Base-by-base conservation (phyloP, 2,113 vertebrate genomes). In the Rhombomys opimus region DNA sequence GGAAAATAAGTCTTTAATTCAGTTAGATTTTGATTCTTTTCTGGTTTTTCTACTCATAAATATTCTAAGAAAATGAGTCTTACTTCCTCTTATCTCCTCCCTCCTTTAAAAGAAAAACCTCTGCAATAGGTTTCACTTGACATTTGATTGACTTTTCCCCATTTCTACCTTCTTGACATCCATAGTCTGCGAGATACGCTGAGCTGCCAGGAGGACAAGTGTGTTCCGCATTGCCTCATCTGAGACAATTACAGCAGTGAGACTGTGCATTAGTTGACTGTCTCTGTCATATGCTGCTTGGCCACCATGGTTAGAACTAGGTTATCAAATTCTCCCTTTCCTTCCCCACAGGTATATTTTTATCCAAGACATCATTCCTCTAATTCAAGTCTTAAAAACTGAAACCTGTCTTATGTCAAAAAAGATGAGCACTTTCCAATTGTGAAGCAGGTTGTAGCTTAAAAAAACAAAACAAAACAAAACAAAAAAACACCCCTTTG, bases 101-200 rank as follows among this genome's bases (percentile, higher is more conserved):
- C 30, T 8, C 93, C 77, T 95, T 85, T 80, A 11, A 91, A 95
- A 92, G 72, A 92, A 75, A 77, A 88, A 23, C 15, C 67, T 87
- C 23, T 75, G 50, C 30, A 30, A 1, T 22, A 85, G 25, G 9
- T 87, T 93, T 95, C 61, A 11, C 57, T 75, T 86, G 81, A 89
- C 27, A 7, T 32, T 30, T 25, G 87, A 88, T 18, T n/a, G 81
- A 86, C 41, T 52, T 13, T n/a, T 73, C n/a, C 50, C 50, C 54
- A 57, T 68, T 68, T 61, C 59, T 46, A 46, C 57, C 46, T 38
- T 86, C 46, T 95, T 85, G 77, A 75, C 54, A 87, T 30, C 81
- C 68, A 25, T 67, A 95, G 90, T 59, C 63, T 73, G 78, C 61
- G n/a, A 85, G 65, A n/a, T n/a, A 27, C 13, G 61, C 63, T 81